Base-by-base conservation (phyloP, 2,797 vertebrate genomes). In the Peromyscus melanophrys region DNA sequence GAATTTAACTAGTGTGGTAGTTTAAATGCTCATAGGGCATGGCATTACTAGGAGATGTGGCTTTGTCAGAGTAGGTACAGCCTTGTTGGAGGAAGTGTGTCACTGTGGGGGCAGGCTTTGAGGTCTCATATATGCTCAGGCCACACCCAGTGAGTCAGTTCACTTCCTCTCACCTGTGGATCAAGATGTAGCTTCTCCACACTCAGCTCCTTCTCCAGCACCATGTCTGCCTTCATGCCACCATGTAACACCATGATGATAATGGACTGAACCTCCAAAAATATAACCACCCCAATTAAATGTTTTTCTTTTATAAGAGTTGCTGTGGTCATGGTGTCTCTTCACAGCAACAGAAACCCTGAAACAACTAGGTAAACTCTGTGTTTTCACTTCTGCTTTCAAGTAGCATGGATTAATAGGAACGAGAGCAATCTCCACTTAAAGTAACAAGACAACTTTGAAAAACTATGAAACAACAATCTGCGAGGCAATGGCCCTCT, bases 361-460 rank as follows among this genome's bases (percentile, higher is more conserved):
- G 25, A 40, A n/a, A 71, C n/a, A 89, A 89, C 23, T 29, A 23
- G 3, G 40, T 31, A 43, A 77, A 69, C 71, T 91, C 40, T 52
- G 31, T 49, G 82, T 19, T 59, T 83, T 88, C 21, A 67, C 31
- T 86, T 95, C n/a, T 19, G 31, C 34, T 89, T 94, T 75, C n/a
- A 76, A 43, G 17, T 55, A 29, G 52, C 57, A 46, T n/a, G 31
- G 17, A 83, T 76, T 46, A 80, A 34, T 16, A 46, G 29, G 23
- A 29, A 80, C 3, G 25, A 78, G 89, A 91, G 9, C 6, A 13
- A 76, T 25, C 3, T 10, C 71, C n/a, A 87, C 80, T 83, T 86
- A 43, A 77, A 81, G 80, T 14, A 73, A 69, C 37, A 43, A 89
- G 94, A 92, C 67, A 92, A 69, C 92, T 63, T 81, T 63, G 21